Percentiles rank a stretch among this genome's conserved stretches.
Conservation (phyloP, 2,797 vertebrate species). For the Erpetoichthys calabaricus region DNA sequence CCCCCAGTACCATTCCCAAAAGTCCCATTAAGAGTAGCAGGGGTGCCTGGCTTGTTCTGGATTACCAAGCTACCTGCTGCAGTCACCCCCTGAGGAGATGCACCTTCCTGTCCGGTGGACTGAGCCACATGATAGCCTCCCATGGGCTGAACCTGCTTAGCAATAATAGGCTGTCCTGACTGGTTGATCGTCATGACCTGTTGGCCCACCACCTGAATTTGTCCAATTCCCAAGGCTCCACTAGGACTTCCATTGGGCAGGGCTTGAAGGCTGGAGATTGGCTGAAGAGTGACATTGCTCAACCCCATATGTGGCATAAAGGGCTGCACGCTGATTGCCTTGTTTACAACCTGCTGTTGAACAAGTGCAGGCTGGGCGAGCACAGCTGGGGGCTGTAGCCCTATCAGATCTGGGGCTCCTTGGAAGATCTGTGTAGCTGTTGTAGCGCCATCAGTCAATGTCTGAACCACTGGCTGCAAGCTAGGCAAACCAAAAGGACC, state of each 20-base stretch:
- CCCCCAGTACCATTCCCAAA: slow-evolving; percentile 59
- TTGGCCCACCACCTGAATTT: slow-evolving; percentile 88
- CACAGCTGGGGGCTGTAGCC: slow-evolving; percentile 47
- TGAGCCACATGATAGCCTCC: slow-evolving; percentile 77
- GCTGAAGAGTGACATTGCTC: slow-evolving; percentile 86
- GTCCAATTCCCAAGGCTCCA: slow-evolving; percentile 73
- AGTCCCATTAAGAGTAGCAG: slow-evolving; percentile 66
- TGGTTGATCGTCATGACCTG: slow-evolving; percentile 96
- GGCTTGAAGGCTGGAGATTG: slow-evolving; percentile 77
- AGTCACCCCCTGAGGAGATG: slow-evolving; percentile 38
- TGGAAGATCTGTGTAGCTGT: slow-evolving; percentile 61
- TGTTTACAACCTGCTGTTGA: slow-evolving; percentile 78
- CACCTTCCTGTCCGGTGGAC: slow-evolving; percentile 43
- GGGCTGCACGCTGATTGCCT: slow-evolving; percentile 82
- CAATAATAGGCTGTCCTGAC: slow-evolving; percentile 67
- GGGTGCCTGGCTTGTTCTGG: slow-evolving; percentile 44
- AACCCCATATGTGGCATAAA: slow-evolving; percentile 82
- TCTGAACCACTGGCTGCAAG: slow-evolving; percentile 72
- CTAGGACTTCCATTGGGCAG: slow-evolving; percentile 79
- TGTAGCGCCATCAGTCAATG: slow-evolving; percentile 46
- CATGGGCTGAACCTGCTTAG: slow-evolving; percentile 66
- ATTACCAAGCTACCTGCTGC: slow-evolving; percentile 66
- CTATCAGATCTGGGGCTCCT: slow-evolving; percentile 58
- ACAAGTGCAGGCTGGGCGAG: slow-evolving; percentile 46
- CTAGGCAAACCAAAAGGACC: slow-evolving; percentile 81